Evolutionary conservation across 2,888 invertebrate genomes (phyloP).

Genomic region (Oscheius sp.): DNA sequence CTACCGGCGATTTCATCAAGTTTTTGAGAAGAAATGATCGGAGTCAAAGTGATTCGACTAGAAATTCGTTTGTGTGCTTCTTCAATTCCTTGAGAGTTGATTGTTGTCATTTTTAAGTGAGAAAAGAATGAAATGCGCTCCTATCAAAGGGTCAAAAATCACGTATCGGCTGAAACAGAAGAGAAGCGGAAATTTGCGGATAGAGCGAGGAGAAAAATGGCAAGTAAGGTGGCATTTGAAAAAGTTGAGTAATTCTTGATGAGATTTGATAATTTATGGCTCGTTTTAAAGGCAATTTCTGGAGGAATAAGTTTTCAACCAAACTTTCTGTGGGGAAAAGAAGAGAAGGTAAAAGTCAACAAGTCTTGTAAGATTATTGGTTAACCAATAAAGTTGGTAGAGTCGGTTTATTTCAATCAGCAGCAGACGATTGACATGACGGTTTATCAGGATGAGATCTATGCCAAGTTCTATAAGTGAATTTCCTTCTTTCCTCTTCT

Average conservation of each 20-base stretch:
- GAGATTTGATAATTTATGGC: no score
- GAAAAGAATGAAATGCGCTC: no score
- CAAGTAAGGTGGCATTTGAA: no score
- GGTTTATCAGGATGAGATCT: background rate
- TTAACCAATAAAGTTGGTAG: background rate
- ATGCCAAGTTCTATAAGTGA: background rate
- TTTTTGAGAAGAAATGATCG: conserved; percentile 37
- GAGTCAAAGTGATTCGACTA: conserved; percentile 39
- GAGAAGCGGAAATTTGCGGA: no score
- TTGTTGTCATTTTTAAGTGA: no score
- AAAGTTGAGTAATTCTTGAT: no score
- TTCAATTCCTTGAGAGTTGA: conserved; percentile 23
- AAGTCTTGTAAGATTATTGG: background rate
- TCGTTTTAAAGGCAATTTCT: no score
- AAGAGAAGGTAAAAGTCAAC: background rate
- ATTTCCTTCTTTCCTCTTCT: background rate
- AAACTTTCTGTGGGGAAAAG: background rate
- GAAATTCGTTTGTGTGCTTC: conserved; percentile 35
- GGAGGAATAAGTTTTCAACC: background rate
- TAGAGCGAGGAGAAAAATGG: no score
- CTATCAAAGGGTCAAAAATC: no score
- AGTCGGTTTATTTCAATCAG: background rate
- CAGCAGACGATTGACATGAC: background rate
- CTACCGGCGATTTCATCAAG: conserved; percentile 40
- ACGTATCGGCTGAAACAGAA: no score